These are phyloP conservation scores for Luperina testacea DNA, from an alignment of 2,888 invertebrate species.

Conservation along the genomic window DNA sequence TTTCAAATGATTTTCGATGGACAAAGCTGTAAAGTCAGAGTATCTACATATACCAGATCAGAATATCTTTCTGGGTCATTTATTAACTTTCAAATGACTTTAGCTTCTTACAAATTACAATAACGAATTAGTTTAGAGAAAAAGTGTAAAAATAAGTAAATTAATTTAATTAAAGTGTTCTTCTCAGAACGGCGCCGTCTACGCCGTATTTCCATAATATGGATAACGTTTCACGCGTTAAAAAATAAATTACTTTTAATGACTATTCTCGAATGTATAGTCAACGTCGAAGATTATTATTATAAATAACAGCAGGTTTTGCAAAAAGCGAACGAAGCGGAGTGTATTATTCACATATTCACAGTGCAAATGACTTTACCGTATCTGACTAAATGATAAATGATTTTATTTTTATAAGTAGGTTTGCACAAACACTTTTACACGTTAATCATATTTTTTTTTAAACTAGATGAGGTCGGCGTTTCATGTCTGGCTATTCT, in stretches of 20 bases:
- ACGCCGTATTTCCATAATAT: slow-evolving; percentile 37
- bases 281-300: slow-evolving; percentile 10
- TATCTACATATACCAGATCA: slow-evolving; percentile 6
- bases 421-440: no score
- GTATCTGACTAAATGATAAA: slow-evolving; percentile 25
- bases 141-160: slow-evolving; percentile 34
- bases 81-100: slow-evolving; percentile 19
- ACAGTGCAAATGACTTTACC: slow-evolving; percentile 35
- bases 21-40: slow-evolving; percentile 38
- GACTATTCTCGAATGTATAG: slow-evolving; percentile 43
- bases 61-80: neutral
- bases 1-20: slow-evolving; percentile 35
- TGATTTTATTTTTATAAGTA: no score
- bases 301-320: slow-evolving; percentile 14
- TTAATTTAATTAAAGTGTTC: slow-evolving; percentile 29
- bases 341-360: slow-evolving; percentile 38
- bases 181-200: slow-evolving; percentile 8
- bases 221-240: slow-evolving; percentile 37
- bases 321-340: slow-evolving; percentile 29
- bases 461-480: no score
- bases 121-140: slow-evolving; percentile 6
- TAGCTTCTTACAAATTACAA: slow-evolving; percentile 14
- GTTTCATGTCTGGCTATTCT: no score
- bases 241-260: slow-evolving; percentile 56
- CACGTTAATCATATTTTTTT: no score